Conservation (phyloP, 2,113 vertebrate species). For the Paramormyrops kingsleyae region DNA sequence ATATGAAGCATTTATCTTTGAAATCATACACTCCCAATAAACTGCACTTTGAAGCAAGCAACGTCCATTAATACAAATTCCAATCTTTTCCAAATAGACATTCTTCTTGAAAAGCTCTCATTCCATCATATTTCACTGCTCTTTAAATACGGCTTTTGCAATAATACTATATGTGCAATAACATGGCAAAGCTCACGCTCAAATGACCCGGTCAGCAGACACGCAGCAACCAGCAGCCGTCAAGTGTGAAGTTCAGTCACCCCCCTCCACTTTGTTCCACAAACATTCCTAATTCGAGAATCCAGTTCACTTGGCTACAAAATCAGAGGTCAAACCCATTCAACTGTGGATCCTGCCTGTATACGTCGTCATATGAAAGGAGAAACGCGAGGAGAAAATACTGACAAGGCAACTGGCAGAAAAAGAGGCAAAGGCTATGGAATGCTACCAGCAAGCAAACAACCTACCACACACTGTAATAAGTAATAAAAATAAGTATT, state of each 20-base stretch:
- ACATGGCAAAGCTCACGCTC: background rate
- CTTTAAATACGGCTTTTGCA: background rate
- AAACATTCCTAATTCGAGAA: slow-evolving; percentile 40
- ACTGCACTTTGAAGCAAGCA: background rate
- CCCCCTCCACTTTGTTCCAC: slow-evolving; percentile 44
- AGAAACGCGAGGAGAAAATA: background rate
- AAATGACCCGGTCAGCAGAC: background rate
- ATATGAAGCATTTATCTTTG: background rate
- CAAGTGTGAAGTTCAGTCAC: slow-evolving; percentile 51
- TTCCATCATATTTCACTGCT: background rate
- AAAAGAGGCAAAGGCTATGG: background rate
- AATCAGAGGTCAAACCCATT: slow-evolving; percentile 52
- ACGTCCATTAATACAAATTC: background rate
- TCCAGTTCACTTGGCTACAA: slow-evolving; percentile 44
- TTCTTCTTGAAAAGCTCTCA: background rate
- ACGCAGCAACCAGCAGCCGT: slow-evolving; percentile 48
- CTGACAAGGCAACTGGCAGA: background rate
- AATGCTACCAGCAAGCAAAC: background rate
- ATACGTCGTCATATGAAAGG: background rate
- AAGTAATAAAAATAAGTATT: background rate
- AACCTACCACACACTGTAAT: background rate
- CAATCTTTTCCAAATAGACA: background rate
- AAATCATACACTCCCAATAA: background rate
- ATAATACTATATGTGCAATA: background rate
- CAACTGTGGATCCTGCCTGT: slow-evolving; percentile 20